Evolutionary conservation across 2,888 invertebrate species (phyloP).

Genomic region (Apantesis nais): DNA sequence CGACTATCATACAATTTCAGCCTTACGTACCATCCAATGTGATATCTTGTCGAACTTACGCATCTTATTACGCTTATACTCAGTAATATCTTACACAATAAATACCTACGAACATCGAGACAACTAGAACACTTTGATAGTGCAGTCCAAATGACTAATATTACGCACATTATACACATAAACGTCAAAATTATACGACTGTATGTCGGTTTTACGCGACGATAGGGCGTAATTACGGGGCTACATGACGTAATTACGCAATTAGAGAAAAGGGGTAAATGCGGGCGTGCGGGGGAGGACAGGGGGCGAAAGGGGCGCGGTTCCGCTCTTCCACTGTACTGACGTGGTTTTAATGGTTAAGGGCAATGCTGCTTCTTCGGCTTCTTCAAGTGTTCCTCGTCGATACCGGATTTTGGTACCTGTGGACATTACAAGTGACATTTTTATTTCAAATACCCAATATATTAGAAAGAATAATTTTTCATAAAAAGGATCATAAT

Average conservation of each 20-base stretch:
- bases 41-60: conserved; percentile 18
- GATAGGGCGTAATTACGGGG: conserved; percentile 19
- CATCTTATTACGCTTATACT: conserved; percentile 22
- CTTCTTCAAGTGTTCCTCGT: conserved; percentile 93
- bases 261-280: conserved; percentile 21
- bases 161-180: conserved; percentile 26
- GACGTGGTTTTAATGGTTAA: conserved; percentile 85
- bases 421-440: conserved; percentile 31
- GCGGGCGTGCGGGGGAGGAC: conserved; percentile 59
- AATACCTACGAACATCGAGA: conserved; percentile 19
- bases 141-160: conserved; percentile 31
- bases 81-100: conserved; percentile 34
- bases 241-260: conserved; percentile 24
- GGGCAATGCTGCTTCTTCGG: conserved; percentile 90
- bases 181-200: conserved; percentile 27
- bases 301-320: conserved; percentile 47
- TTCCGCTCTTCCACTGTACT: conserved; percentile 79
- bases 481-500: no score
- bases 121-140: conserved; percentile 34
- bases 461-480: no score
- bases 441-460: neutral
- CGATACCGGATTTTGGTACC: conserved; percentile 84
- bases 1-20: conserved; percentile 17
- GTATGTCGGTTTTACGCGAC: conserved; percentile 22
- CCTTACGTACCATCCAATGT: conserved; percentile 21